Evolutionary conservation across 2,797 vertebrate genomes (phyloP), one percentile per base, ranked within the genome.

Genomic region (Coccyzus lansbergi): DNA sequence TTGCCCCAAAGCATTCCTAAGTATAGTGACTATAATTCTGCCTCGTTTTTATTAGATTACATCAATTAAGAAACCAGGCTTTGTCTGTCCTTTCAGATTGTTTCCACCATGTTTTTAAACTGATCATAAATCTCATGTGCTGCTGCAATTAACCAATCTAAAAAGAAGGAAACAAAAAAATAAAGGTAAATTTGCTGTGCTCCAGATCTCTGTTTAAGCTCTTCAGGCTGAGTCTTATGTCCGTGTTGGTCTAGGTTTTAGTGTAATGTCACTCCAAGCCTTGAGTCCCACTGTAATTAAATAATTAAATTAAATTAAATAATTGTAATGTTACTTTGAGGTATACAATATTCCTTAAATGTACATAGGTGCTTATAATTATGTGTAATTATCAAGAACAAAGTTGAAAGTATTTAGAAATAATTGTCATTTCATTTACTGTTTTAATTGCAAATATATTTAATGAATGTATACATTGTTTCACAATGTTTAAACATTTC

Each of bases 1-100:
- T 71, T 71, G 65, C 82, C 92, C 79, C 80, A 86, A 89, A 95
- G 84, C 82, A 78, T 91, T 92, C 92, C 79, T 59, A 65, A 89
- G 69, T 59, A 48, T 65, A 93, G 82, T 26, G 59, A 83, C 82
- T 90, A 33, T 94, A 93, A 92, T 91, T 94, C 92, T 97, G 59
- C 72, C 59, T 96, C 76, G 49, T 91, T 95, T 91, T 91, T 85
- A 95, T 95, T 95, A 93, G 82, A 92, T 95, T 95, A 76, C 65
- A 78, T 86, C 76, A 79, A 88, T 94, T 95, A 96, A 94, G 91
- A 83, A 94, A 76, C 79, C 89, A 95, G 91, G 58, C 92, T 91
- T 92, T 70, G 69, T 76, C 87, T 94, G 86, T 94, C 72, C 74
- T 91, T 89, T 92, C 74, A 76, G 62, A 81, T 87, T 78, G 71